Percentiles rank a stretch among this genome's conserved stretches.
These are phyloP conservation scores for Mayetiola destructor DNA, from an alignment of 2,888 invertebrate species.

Conservation along the genomic window DNA sequence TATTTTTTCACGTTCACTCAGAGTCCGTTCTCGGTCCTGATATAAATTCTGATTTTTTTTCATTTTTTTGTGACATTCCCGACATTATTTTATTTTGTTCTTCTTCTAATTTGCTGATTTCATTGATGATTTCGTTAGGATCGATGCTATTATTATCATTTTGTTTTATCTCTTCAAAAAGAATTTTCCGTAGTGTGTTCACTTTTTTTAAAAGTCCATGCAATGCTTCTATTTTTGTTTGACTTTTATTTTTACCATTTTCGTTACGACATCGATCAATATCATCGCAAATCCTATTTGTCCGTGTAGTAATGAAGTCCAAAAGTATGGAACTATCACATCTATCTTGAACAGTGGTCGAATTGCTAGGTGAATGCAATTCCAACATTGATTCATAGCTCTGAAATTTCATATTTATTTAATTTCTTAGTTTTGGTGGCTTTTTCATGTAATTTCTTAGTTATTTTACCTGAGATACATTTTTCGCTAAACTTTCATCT, in stretches of 20 bases:
- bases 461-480: constrained; percentile 12
- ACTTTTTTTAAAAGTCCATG: not conserved
- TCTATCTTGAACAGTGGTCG: too few relatives aligned
- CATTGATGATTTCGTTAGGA: not conserved
- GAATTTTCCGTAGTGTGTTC: not conserved
- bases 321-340: not conserved
- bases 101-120: not conserved
- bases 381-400: too few relatives aligned
- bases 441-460: too few relatives aligned
- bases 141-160: constrained; percentile 4
- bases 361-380: not conserved
- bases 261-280: not conserved
- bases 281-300: not conserved
- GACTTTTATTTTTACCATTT: not conserved
- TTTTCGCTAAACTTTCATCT: constrained; percentile 22
- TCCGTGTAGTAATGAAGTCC: not conserved
- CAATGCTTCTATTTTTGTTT: not conserved
- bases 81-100: not conserved
- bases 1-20: not conserved
- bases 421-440: not conserved
- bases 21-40: not conserved
- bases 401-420: not conserved
- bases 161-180: not conserved
- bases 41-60: not conserved
- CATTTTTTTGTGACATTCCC: not conserved